Conservation (phyloP, 2,888 invertebrate species). For the Brachyptera risi region DNA sequence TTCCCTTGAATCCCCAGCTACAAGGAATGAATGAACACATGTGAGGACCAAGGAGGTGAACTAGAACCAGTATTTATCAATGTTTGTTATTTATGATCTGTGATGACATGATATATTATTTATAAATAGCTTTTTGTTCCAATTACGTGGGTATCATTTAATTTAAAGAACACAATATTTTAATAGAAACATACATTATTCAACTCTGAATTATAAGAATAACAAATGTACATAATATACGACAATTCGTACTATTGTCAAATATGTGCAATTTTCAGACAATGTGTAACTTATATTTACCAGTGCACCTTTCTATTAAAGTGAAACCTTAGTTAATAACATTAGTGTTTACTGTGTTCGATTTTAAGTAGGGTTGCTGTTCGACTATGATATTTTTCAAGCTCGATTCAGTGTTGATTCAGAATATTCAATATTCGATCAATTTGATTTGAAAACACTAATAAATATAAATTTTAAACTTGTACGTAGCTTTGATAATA, state of each 20-base stretch:
- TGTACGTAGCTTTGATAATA: too few species aligned
- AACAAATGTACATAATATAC: neutral
- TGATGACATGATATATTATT: neutral
- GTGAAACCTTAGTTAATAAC: too few species aligned
- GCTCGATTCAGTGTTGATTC: too few species aligned
- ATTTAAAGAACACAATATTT: neutral
- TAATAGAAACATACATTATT: neutral
- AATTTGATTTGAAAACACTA: too few species aligned
- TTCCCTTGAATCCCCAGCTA: too few species aligned
- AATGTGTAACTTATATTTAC: neutral
- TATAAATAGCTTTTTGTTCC: neutral
- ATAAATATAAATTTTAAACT: too few species aligned
- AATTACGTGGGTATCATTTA: neutral
- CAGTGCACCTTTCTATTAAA: neutral
- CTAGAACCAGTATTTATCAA: too few species aligned
- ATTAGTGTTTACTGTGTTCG: neutral
- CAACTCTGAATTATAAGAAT: neutral
- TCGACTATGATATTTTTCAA: too few species aligned
- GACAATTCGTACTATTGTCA: neutral
- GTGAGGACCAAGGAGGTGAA: too few species aligned
- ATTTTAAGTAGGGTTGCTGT: neutral
- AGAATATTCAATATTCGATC: too few species aligned
- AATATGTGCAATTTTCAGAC: slow-evolving; percentile 1
- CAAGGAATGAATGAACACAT: too few species aligned
- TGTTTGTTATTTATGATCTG: too few species aligned